Evolutionary conservation across 2,797 vertebrate species (phyloP).

Genomic region (Trachurus trachurus): DNA sequence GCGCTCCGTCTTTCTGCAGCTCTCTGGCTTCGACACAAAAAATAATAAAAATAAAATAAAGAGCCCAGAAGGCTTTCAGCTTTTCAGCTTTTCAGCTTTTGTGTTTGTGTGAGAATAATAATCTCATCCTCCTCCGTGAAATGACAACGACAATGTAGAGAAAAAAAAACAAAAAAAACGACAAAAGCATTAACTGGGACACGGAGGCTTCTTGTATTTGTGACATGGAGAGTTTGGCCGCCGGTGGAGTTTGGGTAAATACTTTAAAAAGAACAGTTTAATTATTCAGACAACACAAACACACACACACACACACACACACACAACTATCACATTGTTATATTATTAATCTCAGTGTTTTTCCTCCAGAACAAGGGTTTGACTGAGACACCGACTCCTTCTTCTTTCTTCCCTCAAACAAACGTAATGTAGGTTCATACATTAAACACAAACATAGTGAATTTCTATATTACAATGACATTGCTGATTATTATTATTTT

Average conservation of each 20-base stretch:
- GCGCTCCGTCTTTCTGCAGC: neutral
- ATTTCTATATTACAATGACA: no score
- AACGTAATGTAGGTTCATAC: no score
- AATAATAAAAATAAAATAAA: neutral
- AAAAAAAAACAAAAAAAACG: neutral
- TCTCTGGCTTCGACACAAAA: neutral
- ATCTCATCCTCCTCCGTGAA: neutral
- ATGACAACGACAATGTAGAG: neutral
- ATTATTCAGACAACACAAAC: neutral
- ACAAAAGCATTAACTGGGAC: neutral
- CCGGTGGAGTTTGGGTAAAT: neutral
- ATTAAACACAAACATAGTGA: no score
- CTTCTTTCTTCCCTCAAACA: no score
- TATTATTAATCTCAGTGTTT: no score
- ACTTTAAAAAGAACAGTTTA: no score
- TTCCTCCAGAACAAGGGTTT: no score
- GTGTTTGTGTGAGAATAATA: constrained; percentile 2
- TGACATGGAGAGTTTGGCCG: neutral
- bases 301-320: no score
- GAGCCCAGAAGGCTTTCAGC: no score
- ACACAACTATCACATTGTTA: no score
- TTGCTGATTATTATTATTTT: no score
- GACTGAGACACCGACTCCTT: no score
- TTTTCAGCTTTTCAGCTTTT: neutral
- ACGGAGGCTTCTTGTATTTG: neutral